phyloP scores from a whole-genome alignment of 1,140 invertebrate species.

The Diachasma alloeum region DNA sequence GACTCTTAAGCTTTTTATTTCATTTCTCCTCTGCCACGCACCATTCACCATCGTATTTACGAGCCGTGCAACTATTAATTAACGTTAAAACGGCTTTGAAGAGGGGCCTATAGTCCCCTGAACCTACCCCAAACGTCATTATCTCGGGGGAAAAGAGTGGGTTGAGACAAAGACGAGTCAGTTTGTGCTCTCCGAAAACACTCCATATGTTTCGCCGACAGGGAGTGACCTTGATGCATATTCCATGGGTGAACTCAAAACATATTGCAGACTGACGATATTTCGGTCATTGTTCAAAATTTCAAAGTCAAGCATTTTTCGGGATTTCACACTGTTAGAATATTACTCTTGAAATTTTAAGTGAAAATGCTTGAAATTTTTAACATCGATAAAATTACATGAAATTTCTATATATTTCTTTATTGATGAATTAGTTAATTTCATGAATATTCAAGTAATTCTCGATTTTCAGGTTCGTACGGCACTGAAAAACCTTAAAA shows the following conservation, averaged over 20 bases:
- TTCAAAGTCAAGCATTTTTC: no score
- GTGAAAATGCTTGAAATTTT: no score
- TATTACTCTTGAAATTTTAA: neutral
- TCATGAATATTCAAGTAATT: no score
- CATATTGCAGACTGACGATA: neutral
- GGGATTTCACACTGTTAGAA: no score
- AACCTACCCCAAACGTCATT: constrained; percentile 49
- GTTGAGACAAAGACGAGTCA: neutral
- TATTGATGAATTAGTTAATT: no score
- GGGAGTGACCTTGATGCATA: constrained; percentile 5
- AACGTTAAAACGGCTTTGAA: constrained; percentile 37
- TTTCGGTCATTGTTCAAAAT: neutral
- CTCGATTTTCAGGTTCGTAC: no score
- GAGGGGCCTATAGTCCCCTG: constrained; percentile 19
- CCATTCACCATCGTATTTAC: constrained; percentile 50
- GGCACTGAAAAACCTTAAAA: no score
- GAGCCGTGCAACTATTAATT: constrained; percentile 53
- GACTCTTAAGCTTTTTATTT: neutral
- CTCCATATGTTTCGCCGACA: constrained; percentile 1
- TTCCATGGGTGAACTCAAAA: neutral
- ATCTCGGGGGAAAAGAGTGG: constrained; percentile 32
- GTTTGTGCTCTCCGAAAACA: neutral
- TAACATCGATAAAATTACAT: no score
- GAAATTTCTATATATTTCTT: no score
- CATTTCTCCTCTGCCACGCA: constrained; percentile 43